Conservation (phyloP, 2,888 invertebrate genomes). For the Callinectes sapidus region DNA sequence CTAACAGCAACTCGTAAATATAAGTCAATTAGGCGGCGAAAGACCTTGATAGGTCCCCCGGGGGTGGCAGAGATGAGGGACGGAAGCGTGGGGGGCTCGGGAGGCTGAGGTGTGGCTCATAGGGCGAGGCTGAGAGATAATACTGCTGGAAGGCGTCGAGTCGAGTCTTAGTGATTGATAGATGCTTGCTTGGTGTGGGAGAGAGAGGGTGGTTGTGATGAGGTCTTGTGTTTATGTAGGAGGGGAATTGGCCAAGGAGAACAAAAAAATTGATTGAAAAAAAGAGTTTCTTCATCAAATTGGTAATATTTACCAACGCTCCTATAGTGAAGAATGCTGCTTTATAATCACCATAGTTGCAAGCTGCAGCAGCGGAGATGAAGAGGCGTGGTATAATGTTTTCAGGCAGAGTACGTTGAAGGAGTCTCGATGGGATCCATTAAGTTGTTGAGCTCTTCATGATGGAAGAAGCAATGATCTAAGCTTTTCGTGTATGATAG, state of each 20-base stretch:
- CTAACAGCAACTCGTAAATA: slow-evolving; percentile 31
- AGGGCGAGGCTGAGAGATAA: background rate
- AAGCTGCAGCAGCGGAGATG: background rate
- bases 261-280: too few species aligned
- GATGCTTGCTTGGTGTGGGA: background rate
- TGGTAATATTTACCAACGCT: background rate
- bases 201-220: background rate
- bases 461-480: background rate
- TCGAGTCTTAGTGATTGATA: background rate
- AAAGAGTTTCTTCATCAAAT: background rate
- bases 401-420: background rate
- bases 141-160: background rate
- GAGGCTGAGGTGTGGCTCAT: background rate
- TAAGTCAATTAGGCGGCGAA: slow-evolving; percentile 22
- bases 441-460: background rate
- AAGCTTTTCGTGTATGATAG: background rate
- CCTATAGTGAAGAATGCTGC: background rate
- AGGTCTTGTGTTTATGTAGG: background rate
- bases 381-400: background rate
- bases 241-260: too few species aligned
- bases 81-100: background rate
- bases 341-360: background rate
- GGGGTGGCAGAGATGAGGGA: background rate
- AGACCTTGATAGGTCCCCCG: slow-evolving; percentile 18
- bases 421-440: background rate